Base-by-base conservation (phyloP, 2,113 vertebrate genomes). In the Todiramphus saurophagus region DNA sequence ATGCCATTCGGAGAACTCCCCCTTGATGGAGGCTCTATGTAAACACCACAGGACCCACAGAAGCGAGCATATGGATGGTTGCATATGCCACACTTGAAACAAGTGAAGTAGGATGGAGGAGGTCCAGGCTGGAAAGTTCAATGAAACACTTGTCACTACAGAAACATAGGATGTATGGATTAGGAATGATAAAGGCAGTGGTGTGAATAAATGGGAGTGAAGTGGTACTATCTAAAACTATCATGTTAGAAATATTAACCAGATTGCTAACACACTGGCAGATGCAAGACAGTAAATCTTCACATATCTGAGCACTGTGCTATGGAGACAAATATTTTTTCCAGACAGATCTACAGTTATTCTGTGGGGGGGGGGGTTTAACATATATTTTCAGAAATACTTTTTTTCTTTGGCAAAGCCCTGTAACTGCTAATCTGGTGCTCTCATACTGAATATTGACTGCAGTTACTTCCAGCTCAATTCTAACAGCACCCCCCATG, bases 21-120 rank as follows among this genome's bases (percentile, higher is more conserved):
- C 76, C 96, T 95, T 13, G 90, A 88, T 5, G 93, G 96, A 4
- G 98, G 97, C 55, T 98, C 98, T 79, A 99, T 91, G 74, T 97
- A 98, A 78, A 97, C 83, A 5, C 99, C 98, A 39, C 99, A 99
- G 91, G 93, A 91, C 14, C 97, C 62, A n/a, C 99, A 99, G 97
- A 98, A 98, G 33, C 63, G 96, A 74, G 99, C 98, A 3, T 98
- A 98, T 0, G 98, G 98, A 31, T 97, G 97, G 87, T 97, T 98
- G 64, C 90, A 98, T 5, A 98, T 98, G 18, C 98, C 98, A 75
- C 99, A 99, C 31, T 97, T 98, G 68, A 89, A 93, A 89, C 99
- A 99, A 11, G 89, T 81, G 37, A 98, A 98, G 90, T 89, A 98
- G 82, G 93, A 95, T 27, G 82, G 89, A 77, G 96, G 88, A 62